A percentile compares a stretch with the other conserved stretches of the same genome.
phyloP scores from a whole-genome alignment of 2,113 vertebrate species.

The Thermophis baileyi region DNA sequence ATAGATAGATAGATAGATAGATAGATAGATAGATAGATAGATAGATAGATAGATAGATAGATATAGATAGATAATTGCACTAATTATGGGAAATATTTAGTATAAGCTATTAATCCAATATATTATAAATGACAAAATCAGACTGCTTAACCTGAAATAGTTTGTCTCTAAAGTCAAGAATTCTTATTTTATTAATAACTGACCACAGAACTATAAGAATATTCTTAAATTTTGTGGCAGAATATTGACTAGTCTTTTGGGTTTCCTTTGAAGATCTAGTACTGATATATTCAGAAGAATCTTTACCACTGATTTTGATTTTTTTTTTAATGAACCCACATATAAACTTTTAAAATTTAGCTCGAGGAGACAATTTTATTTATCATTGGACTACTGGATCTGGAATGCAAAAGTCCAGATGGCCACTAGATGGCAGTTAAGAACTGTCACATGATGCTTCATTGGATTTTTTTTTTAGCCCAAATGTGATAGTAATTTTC shows the following conservation, averaged over 20 bases:
- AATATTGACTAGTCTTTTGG: not conserved
- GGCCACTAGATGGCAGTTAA: not conserved
- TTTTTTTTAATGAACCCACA: not conserved
- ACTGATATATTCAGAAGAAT: not conserved
- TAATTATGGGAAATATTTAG: slow-evolving; percentile 1
- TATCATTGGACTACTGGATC: not conserved
- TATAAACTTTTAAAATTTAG: not conserved
- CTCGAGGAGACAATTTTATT: not conserved
- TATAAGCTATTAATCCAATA: not conserved
- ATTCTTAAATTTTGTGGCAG: not conserved
- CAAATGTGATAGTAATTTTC: not conserved
- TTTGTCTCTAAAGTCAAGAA: not conserved
- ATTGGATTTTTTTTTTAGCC: not conserved
- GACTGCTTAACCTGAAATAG: not conserved
- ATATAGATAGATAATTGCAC: not conserved
- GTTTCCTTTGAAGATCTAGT: not conserved
- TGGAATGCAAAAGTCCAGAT: not conserved
- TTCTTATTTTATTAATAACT: not conserved
- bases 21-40: no score
- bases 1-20: no score
- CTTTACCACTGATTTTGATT: not conserved
- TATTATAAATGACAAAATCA: not conserved
- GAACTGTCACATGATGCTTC: not conserved
- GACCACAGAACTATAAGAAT: not conserved
- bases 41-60: no score